Conservation (phyloP, 2,113 vertebrate species). For the Lamprotornis superbus region DNA sequence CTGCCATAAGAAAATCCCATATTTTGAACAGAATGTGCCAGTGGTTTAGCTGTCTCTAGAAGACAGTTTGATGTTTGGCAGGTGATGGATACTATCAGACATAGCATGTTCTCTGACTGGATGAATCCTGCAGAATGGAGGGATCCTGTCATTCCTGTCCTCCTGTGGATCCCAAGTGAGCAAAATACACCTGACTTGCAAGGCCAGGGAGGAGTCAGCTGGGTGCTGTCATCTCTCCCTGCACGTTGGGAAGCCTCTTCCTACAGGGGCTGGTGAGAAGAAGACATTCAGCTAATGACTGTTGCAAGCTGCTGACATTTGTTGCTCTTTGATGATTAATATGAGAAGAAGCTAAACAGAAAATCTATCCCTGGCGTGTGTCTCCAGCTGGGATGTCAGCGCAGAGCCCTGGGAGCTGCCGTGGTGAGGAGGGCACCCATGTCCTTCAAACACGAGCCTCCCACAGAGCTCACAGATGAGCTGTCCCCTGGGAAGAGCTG, state of each 20-base stretch:
- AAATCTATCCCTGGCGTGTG: neutral
- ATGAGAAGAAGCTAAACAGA: slow-evolving; percentile 13
- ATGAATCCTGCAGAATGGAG: neutral
- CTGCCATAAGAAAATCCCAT: neutral
- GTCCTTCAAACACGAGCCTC: neutral
- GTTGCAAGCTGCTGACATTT: neutral
- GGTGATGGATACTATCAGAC: neutral
- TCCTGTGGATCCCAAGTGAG: neutral
- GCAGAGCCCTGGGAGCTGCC: neutral
- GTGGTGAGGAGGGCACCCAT: accelerated
- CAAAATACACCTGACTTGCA: neutral
- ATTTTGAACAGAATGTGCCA: neutral
- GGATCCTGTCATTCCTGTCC: neutral
- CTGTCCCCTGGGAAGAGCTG: neutral
- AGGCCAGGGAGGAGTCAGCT: neutral
- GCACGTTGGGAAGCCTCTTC: neutral
- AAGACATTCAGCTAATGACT: neutral
- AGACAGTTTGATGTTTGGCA: neutral
- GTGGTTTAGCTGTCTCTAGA: neutral
- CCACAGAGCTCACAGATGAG: neutral
- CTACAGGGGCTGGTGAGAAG: neutral
- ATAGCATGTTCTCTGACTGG: neutral
- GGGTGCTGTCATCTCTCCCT: neutral
- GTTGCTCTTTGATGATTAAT: slow-evolving; percentile 50
- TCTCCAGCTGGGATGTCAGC: slow-evolving; percentile 18